Base-by-base conservation (phyloP, 2,113 vertebrate genomes). In the Choloepus hoffmanni region DNA sequence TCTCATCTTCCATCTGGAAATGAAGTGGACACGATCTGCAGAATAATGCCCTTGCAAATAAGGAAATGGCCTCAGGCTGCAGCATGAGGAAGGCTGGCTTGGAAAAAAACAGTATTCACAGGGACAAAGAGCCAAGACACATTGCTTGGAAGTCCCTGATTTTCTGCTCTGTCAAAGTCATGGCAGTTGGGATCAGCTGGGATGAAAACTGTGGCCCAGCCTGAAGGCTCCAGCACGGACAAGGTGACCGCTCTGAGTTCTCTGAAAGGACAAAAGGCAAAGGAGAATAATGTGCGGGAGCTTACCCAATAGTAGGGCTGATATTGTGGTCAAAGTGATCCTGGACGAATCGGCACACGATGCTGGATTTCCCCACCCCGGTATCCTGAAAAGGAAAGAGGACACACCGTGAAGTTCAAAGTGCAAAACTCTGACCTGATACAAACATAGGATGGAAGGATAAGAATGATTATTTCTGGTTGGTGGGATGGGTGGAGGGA, bases 271-370 rank as follows among this genome's bases (percentile, higher is more conserved):
- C 76, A 72, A 63, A 45, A 28, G 12, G 30, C 85, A 15, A 87
- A 50, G 15, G 58, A 50, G 15, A 19, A 45, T 12, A 60, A 4
- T 58, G 76, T 7, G 2, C 0, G 0, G 30, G 26, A 67, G 98
- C 99, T 99, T 98, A 99, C 99, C 99, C 99, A 97, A 99, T 99
- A 91, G 99, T 99, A 43, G 99, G 99, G 96, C 99, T 99, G 96
- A 99, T 99, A 98, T 99, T 99, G 99, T 99, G 99, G 96, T 99
- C 99, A 97, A 99, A 99, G 97, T 99, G 99, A 96, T 99, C 99
- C 98, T 99, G 99, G 89, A 99, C 99, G 79, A 99, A 99, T 60
- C 99, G 98, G 98, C 99, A 99, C 96, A 99, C 99, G 0, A 99
- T 99, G 97, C 99, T 99, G 0, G 99, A 99, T 97, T 99, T 99